Percentiles rank a stretch among this genome's conserved stretches.
Evolutionary conservation across 2,797 vertebrate genomes (phyloP).

Genomic region (Chelmon rostratus): DNA sequence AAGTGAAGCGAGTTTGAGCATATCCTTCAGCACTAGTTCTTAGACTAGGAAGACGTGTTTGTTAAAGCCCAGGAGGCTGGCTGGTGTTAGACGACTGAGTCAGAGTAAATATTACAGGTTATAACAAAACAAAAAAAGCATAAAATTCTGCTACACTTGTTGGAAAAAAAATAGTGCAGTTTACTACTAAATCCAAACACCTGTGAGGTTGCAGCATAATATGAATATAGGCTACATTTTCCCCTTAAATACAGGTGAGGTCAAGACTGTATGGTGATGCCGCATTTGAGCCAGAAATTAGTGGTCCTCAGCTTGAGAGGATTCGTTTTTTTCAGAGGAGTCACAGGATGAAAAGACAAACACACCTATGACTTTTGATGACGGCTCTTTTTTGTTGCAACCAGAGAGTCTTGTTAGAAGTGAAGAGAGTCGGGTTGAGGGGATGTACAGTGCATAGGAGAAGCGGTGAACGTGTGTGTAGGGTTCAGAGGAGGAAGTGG

Average conservation of each 20-base stretch:
- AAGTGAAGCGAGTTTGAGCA: constrained; percentile 17
- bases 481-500: constrained; percentile 12
- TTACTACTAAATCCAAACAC: constrained; percentile 7
- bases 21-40: constrained; percentile 19
- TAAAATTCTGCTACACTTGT: constrained; percentile 30
- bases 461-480: background rate
- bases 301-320: background rate
- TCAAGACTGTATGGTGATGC: background rate
- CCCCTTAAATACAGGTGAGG: background rate
- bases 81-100: constrained; percentile 25
- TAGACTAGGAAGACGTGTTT: constrained; percentile 37
- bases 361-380: background rate
- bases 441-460: constrained; percentile 20
- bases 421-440: constrained; percentile 6
- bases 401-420: constrained; percentile 9
- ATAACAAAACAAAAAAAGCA: background rate
- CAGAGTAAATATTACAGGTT: background rate
- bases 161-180: constrained; percentile 19
- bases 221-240: constrained; percentile 21
- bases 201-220: constrained; percentile 8
- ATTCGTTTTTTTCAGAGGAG: background rate
- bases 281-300: background rate
- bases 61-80: constrained; percentile 25
- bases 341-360: constrained; percentile 3
- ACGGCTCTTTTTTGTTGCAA: background rate